Percentiles rank a stretch among this genome's conserved stretches.
Evolutionary conservation across 1,140 invertebrate genomes (phyloP).

Genomic region (Chelonus insularis): DNA sequence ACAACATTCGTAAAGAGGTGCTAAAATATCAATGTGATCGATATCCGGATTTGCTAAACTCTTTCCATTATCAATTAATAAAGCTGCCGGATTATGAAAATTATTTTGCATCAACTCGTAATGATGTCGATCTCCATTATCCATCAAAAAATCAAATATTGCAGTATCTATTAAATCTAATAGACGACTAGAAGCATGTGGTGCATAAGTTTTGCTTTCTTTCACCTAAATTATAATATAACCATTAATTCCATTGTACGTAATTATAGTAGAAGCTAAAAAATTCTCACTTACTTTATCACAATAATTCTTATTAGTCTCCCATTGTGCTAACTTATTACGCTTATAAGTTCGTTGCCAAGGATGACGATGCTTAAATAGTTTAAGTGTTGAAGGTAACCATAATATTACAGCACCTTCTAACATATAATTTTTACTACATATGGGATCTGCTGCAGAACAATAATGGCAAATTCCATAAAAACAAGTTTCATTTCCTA

Average conservation of each 20-base stretch:
- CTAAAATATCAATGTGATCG: slow-evolving; percentile 84
- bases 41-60: slow-evolving; percentile 83
- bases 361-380: slow-evolving; percentile 74
- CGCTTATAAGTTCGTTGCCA: slow-evolving; percentile 87
- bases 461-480: slow-evolving; percentile 92
- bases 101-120: slow-evolving; percentile 75
- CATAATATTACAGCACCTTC: slow-evolving; percentile 87
- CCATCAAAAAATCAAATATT: slow-evolving; percentile 92
- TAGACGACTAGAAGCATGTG: slow-evolving; percentile 63
- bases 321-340: slow-evolving; percentile 78
- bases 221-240: too few relatives aligned
- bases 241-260: too few relatives aligned
- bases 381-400: slow-evolving; percentile 71
- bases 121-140: slow-evolving; percentile 93
- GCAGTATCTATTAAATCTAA: slow-evolving; percentile 85
- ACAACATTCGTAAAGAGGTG: slow-evolving; percentile 89
- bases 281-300: slow-evolving; percentile 63
- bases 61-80: slow-evolving; percentile 94
- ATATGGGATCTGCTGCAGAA: slow-evolving; percentile 78
- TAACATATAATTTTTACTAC: slow-evolving; percentile 69
- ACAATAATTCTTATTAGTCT: slow-evolving; percentile 79
- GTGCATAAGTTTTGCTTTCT: slow-evolving; percentile 50
- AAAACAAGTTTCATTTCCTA: slow-evolving; percentile 68
- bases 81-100: slow-evolving; percentile 67
- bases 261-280: too few relatives aligned